A percentile compares a stretch with the other conserved stretches of the same genome.
These are phyloP conservation scores for Melanotus villosus DNA, from an alignment of 2,888 invertebrate genomes.

Conservation along the genomic window DNA sequence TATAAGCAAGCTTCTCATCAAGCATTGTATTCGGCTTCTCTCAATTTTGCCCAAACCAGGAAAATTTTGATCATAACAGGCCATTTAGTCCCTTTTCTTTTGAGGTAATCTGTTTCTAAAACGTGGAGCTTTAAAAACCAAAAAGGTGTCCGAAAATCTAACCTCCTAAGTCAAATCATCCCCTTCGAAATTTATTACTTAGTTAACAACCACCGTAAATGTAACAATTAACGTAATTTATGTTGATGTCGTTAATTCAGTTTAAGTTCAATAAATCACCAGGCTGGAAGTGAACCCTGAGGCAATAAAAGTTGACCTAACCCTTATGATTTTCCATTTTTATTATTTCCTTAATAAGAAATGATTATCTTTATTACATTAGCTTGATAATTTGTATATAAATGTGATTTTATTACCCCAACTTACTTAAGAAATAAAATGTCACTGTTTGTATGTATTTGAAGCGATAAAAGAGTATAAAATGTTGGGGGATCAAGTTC, in stretches of 20 bases:
- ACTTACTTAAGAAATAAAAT: background rate
- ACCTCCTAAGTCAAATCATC: too few species aligned
- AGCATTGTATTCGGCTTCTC: background rate
- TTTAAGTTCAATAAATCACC: constrained; percentile 23
- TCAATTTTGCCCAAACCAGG: background rate
- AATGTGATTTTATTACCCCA: constrained; percentile 7
- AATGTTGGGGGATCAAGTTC: too few species aligned
- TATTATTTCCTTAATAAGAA: constrained; percentile 6
- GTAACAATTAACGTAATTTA: constrained; percentile 14
- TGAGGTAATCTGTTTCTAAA: too few species aligned
- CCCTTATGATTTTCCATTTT: constrained; percentile 6
- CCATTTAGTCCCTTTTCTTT: too few species aligned
- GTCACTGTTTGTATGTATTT: too few species aligned
- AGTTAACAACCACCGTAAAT: background rate
- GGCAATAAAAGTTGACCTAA: constrained; percentile 10
- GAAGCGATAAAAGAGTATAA: too few species aligned
- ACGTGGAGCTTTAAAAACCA: background rate
- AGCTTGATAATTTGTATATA: background rate
- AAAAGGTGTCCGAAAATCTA: background rate
- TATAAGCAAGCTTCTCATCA: too few species aligned
- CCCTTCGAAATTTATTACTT: too few species aligned
- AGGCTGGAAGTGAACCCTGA: background rate
- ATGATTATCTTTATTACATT: constrained; percentile 13
- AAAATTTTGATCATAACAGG: background rate
- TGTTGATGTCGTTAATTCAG: constrained; percentile 5